Percentiles rank a stretch among this genome's conserved stretches.
Conservation (phyloP, 2,113 vertebrate species). For the Vicugna pacos region DNA sequence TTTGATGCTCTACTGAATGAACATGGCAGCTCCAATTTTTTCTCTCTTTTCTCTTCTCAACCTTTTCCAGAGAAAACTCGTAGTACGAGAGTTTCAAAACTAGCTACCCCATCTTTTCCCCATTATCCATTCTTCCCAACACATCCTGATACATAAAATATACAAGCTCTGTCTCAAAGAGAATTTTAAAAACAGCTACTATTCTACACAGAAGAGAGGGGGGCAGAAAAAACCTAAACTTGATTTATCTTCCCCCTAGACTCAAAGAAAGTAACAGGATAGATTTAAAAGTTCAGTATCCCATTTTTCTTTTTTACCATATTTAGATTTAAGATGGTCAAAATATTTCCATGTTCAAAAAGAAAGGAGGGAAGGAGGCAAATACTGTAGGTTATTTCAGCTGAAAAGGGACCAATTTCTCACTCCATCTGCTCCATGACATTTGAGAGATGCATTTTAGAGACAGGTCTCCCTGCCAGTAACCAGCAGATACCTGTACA, state of each 20-base stretch:
- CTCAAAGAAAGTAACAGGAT: not conserved
- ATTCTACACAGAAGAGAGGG: not conserved
- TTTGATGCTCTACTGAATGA: not conserved
- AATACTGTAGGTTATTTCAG: not conserved
- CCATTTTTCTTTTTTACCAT: not conserved
- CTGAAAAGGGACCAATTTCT: not conserved
- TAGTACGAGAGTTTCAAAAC: not conserved
- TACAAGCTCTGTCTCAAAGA: not conserved
- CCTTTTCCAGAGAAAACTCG: not conserved
- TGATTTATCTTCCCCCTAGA: not conserved
- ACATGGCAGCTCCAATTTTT: not conserved
- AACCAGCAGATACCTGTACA: not conserved
- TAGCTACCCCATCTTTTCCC: not conserved
- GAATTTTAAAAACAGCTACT: not conserved
- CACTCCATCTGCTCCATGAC: not conserved
- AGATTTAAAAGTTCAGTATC: not conserved
- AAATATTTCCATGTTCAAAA: constrained; percentile 2
- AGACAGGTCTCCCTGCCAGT: not conserved
- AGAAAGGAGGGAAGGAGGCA: not conserved
- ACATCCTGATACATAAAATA: not conserved
- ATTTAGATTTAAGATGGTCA: not conserved
- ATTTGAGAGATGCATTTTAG: not conserved
- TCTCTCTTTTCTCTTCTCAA: not conserved
- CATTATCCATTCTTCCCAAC: not conserved
- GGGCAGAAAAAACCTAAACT: not conserved